phyloP scores from a whole-genome alignment of 2,888 invertebrate species.

The Schrankia costaestrigalis region DNA sequence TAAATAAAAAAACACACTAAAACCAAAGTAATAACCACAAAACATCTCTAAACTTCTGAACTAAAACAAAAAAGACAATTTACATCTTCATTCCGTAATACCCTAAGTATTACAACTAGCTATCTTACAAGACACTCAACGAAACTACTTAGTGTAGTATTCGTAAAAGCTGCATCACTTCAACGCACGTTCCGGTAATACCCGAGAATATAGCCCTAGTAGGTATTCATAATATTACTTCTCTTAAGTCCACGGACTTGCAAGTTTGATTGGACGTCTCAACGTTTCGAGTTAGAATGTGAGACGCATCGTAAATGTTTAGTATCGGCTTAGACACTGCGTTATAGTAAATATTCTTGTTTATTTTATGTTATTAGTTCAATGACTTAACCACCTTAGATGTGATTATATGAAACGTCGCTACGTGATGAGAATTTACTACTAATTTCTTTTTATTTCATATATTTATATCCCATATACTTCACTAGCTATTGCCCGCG shows the following conservation, averaged over 20 bases:
- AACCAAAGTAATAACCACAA: too few relatives aligned
- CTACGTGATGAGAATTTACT: too few relatives aligned
- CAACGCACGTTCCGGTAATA: conserved; percentile 1
- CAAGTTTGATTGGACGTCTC: conserved; percentile 55
- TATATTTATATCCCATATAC: too few relatives aligned
- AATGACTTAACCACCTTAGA: conserved; percentile 5
- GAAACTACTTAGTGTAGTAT: conserved; percentile 7
- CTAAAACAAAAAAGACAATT: conserved; percentile 2
- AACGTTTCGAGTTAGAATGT: conserved; percentile 18
- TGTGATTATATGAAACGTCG: conserved; percentile 2
- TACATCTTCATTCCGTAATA: conserved; percentile 1
- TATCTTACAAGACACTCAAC: conserved; percentile 2
- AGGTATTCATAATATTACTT: conserved; percentile 19
- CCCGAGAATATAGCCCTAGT: too few relatives aligned
- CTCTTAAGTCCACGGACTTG: conserved; percentile 47
- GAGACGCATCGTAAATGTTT: conserved; percentile 46
- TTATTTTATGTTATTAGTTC: conserved; percentile 8
- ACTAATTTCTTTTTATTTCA: too few relatives aligned
- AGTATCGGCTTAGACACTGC: conserved; percentile 34
- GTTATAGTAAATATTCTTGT: conserved; percentile 21
- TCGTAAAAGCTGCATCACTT: conserved; percentile 3
- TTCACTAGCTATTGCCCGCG: too few relatives aligned
- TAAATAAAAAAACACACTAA: too few relatives aligned
- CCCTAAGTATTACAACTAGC: conserved; percentile 1
- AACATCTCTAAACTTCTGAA: conserved; percentile 1